Evolutionary conservation across 92 coral and sea anemone species (phyloP), one percentile per base, ranked within the genome.

Genomic region (Porites evermanni): DNA sequence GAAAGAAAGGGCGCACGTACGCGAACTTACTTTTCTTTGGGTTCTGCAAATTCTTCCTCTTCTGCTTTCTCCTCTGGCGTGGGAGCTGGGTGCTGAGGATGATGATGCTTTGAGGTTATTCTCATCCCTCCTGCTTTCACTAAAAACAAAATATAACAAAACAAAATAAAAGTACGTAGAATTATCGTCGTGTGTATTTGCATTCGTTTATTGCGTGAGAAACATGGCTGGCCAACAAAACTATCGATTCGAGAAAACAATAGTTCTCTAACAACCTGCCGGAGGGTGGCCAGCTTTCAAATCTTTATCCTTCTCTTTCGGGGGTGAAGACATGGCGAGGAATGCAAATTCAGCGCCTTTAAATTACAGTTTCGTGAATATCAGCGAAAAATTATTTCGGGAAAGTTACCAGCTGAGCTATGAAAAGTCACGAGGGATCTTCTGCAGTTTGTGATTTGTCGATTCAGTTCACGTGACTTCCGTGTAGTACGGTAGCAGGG

Each of bases 101-200:
- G 95, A 74, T 97, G 99, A 75, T 94, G 94, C 64, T 95, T 97
- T 53, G 97, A 59, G 52, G 96, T 29, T 20, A 97, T 89, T 59
- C 99, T 91, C 98, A 90, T 97, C 11, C 99, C 99, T 12, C 99
- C 99, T 56, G 99, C 99, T 53, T 97, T 97, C 12, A 94, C 99
- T 97, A 86, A 38, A 38, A 38, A 74, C 69, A 72, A 53, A 67
- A 72, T 85, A 53, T 19, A 52, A 67, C 53, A 78, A 70, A 70
- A 67, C 9, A 77, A 60, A 20, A 78, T 52, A 12, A n/a, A 82
- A 83, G 26, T 17, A 21, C 18, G 66, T 32, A 26, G 8, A 70
- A 70, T 29, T 38, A 38, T 38, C 47, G 47, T 38, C 47, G 47
- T 38, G 47, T 38, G 47, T 38, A 32, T 32, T 32, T 32, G 38